A percentile compares a stretch with the other conserved stretches of the same genome.
phyloP scores from a whole-genome alignment of 2,888 invertebrate species.

The Eupithecia exiguata region DNA sequence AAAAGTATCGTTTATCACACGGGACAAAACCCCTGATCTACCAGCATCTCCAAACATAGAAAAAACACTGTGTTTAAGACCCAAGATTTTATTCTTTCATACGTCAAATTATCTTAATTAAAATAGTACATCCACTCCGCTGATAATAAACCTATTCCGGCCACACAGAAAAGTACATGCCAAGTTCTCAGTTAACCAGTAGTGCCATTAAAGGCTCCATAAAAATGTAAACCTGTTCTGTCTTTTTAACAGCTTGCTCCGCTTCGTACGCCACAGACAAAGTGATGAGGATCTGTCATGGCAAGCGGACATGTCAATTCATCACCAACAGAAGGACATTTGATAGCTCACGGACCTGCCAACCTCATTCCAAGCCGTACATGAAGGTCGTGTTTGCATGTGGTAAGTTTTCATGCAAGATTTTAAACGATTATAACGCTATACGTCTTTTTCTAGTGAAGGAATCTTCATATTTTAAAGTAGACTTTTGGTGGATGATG shows the following conservation, averaged over 20 bases:
- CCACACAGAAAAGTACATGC: no score
- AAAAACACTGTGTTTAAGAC: background rate
- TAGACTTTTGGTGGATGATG: no score
- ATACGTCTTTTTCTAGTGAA: no score
- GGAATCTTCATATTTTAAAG: no score
- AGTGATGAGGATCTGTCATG: constrained; percentile 94
- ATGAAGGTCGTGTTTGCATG: constrained; percentile 93
- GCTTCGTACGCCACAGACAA: constrained; percentile 92
- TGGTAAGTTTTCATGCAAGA: constrained; percentile 83
- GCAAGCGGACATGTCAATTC: constrained; percentile 89
- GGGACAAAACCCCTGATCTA: background rate
- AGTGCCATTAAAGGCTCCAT: no score
- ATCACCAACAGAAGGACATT: constrained; percentile 90
- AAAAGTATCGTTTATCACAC: background rate
- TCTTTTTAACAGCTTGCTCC: constrained; percentile 86
- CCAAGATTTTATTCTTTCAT: no score
- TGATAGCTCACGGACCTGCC: constrained; percentile 87
- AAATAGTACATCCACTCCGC: no score
- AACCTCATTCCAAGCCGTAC: constrained; percentile 88
- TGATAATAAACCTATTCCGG: no score
- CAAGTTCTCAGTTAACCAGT: no score
- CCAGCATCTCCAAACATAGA: background rate
- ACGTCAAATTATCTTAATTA: no score
- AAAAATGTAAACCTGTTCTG: background rate
- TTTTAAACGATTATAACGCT: no score